These are phyloP conservation scores for Oscheius sp. DNA, from an alignment of 1,140 invertebrate species.

Conservation along the genomic window DNA sequence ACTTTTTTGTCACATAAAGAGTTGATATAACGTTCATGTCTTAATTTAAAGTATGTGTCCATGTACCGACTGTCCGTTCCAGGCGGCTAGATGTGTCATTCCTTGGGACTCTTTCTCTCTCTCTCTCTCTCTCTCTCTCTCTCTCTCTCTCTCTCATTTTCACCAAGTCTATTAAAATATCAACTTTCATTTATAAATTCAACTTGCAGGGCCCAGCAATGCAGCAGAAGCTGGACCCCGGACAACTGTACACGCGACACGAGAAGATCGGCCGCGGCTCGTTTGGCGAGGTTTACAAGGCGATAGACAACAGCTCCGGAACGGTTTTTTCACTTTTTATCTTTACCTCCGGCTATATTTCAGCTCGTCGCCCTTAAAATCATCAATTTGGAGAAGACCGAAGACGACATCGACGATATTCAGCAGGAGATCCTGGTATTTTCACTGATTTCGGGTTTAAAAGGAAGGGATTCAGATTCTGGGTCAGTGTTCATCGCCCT, in stretches of 20 bases:
- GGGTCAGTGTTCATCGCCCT: constrained; percentile 97
- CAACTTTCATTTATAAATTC: too few relatives aligned
- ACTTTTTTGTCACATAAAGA: too few relatives aligned
- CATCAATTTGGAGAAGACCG: constrained; percentile 97
- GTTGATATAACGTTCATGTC: too few relatives aligned
- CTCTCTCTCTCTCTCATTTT: too few relatives aligned
- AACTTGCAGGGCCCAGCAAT: too few relatives aligned
- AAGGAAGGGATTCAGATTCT: constrained; percentile 67
- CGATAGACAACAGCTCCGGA: neutral
- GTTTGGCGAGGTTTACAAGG: constrained; percentile 97
- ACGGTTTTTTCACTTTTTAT: neutral
- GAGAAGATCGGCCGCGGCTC: constrained; percentile 98
- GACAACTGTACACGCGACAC: constrained; percentile 97
- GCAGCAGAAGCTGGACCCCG: constrained; percentile 77
- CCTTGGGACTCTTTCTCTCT: too few relatives aligned
- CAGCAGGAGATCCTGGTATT: constrained; percentile 93
- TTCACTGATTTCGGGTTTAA: neutral
- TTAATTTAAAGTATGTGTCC: too few relatives aligned
- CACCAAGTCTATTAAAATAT: too few relatives aligned
- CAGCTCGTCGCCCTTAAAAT: constrained; percentile 99
- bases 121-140: too few relatives aligned
- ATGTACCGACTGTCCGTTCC: too few relatives aligned
- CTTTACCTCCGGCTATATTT: constrained; percentile 3
- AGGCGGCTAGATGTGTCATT: too few relatives aligned
- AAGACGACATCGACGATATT: constrained; percentile 99